These are phyloP conservation scores for Sclerurus mexicanus DNA, from an alignment of 2,113 vertebrate species.

Conservation along the genomic window DNA sequence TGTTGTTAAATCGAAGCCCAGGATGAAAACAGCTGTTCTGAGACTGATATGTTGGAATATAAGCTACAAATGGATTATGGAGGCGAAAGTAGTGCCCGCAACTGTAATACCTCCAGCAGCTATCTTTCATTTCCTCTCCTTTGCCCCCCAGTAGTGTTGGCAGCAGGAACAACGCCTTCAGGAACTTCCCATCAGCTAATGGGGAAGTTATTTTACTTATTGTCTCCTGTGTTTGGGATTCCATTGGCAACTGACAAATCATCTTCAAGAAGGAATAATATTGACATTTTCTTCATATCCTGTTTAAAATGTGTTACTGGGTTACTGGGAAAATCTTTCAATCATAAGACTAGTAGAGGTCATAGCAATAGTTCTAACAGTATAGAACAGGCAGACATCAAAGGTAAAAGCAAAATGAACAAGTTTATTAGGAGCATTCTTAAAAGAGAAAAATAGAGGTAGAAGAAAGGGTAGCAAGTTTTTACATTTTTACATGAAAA, in stretches of 20 bases:
- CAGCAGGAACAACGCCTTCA: not conserved
- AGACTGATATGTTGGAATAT: not conserved
- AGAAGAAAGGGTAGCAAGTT: not conserved
- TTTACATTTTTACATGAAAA: not conserved
- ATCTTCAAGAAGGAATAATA: not conserved
- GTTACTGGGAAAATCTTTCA: not conserved
- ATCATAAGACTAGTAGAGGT: not conserved
- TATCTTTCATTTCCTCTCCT: not conserved
- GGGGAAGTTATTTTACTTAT: not conserved
- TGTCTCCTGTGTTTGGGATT: not conserved
- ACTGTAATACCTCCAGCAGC: not conserved
- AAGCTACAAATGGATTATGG: not conserved
- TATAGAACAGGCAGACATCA: not conserved
- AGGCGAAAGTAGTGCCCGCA: not conserved
- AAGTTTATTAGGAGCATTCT: not conserved
- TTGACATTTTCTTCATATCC: not conserved
- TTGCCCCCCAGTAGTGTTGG: not conserved
- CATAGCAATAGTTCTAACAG: not conserved
- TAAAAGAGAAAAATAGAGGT: not conserved
- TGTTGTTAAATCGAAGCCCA: not conserved
- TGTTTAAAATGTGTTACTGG: not conserved
- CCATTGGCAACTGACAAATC: not conserved
- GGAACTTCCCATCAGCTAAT: not conserved
- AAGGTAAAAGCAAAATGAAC: not conserved
- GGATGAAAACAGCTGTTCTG: not conserved